These are phyloP conservation scores for Sweltsa coloradensis DNA, from an alignment of 1,140 invertebrate species.

Conservation along the genomic window DNA sequence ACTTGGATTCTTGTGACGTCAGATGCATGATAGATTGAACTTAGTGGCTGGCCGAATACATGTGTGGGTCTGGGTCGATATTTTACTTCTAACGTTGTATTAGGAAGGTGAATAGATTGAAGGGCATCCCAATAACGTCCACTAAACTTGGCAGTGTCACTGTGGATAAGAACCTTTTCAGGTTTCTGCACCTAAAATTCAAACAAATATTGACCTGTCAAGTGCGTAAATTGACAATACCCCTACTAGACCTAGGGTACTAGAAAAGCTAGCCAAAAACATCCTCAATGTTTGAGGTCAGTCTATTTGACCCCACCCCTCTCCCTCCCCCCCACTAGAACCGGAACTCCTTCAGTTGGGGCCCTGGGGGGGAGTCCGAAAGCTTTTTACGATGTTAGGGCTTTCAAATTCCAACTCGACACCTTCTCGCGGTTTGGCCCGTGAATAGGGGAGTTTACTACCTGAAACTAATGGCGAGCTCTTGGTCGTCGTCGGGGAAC, in stretches of 20 bases:
- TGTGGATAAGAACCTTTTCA: slow-evolving; percentile 19
- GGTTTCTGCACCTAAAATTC: slow-evolving; percentile 20
- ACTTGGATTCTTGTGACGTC: slow-evolving; percentile 28
- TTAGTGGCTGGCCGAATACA: slow-evolving; percentile 24
- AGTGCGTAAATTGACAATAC: no score
- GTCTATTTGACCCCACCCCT: background rate
- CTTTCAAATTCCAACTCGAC: no score
- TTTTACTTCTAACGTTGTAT: slow-evolving; percentile 13
- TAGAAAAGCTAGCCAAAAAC: no score
- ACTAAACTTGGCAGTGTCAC: slow-evolving; percentile 15
- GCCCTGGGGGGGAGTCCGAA: no score
- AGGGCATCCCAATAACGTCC: slow-evolving; percentile 21
- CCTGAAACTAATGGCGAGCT: no score
- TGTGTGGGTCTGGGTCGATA: slow-evolving; percentile 17
- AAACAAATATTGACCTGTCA: background rate
- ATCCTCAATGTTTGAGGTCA: background rate
- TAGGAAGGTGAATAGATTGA: slow-evolving; percentile 7
- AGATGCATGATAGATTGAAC: slow-evolving; percentile 26
- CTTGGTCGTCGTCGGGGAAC: no score
- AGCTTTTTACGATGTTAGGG: no score
- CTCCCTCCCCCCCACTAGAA: background rate
- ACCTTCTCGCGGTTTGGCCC: no score
- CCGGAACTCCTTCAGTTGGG: background rate
- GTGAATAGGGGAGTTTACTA: no score
- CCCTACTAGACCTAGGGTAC: no score